Percentiles rank a stretch among this genome's conserved stretches.
These are phyloP conservation scores for Laticauda colubrina DNA, from an alignment of 2,113 vertebrate genomes.

Conservation along the genomic window DNA sequence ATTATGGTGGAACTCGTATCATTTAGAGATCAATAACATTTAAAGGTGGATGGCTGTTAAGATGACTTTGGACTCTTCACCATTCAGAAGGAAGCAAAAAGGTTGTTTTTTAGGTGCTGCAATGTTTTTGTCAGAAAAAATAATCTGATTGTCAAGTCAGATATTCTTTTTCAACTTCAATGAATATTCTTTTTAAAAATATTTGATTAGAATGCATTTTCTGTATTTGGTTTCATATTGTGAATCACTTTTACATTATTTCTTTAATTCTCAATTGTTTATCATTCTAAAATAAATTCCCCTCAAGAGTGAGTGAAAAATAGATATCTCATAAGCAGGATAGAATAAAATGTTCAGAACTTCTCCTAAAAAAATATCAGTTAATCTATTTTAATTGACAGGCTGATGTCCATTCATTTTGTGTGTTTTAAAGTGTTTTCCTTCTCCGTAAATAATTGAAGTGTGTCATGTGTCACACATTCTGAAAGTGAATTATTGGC, in stretches of 20 bases:
- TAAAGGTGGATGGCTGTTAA: not conserved
- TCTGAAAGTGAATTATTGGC: constrained; percentile 16
- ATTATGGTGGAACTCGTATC: not conserved
- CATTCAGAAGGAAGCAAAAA: not conserved
- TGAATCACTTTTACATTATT: not conserved
- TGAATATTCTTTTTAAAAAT: not conserved
- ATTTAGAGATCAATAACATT: not conserved
- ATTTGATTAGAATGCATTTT: not conserved
- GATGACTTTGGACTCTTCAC: too few relatives aligned
- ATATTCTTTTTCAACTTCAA: not conserved
- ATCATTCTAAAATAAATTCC: not conserved
- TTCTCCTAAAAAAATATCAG: not conserved
- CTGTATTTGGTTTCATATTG: not conserved
- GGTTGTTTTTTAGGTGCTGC: not conserved
- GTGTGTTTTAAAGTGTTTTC: not conserved
- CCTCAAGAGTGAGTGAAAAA: not conserved
- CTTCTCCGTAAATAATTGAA: constrained; percentile 25
- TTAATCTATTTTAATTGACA: not conserved
- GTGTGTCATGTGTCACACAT: not conserved
- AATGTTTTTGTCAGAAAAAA: not conserved
- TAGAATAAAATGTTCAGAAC: not conserved
- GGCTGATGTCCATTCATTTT: not conserved
- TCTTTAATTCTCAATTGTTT: not conserved
- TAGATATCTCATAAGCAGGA: not conserved
- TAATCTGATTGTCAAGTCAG: not conserved